A percentile compares a stretch with the other conserved stretches of the same genome.
Conservation (phyloP, 2,797 vertebrate species). For the Streptopelia turtur region DNA sequence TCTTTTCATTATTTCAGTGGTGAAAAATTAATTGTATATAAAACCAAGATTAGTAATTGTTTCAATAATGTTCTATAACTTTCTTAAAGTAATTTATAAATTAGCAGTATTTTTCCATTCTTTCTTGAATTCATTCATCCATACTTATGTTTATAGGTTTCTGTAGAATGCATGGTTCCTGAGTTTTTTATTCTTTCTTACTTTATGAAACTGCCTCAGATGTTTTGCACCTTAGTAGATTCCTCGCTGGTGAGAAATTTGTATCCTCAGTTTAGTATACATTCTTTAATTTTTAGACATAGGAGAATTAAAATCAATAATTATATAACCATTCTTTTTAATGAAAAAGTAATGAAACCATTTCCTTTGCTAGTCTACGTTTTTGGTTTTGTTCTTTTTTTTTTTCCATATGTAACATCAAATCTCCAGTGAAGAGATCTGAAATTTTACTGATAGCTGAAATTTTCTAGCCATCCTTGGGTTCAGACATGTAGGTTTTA, state of each 20-base stretch:
- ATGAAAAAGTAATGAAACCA: neutral
- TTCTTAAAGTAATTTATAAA: neutral
- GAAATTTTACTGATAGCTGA: neutral
- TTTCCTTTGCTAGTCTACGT: neutral
- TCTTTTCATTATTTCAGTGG: neutral
- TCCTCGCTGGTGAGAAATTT: neutral
- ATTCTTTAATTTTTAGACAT: neutral
- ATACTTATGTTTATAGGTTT: neutral
- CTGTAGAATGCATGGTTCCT: neutral
- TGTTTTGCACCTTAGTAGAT: neutral
- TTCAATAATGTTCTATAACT: neutral
- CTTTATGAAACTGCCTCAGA: neutral
- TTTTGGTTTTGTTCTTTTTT: neutral
- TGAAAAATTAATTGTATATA: neutral
- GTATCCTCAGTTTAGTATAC: neutral
- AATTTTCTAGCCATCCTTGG: neutral
- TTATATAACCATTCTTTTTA: neutral
- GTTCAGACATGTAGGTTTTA: neutral
- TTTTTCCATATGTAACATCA: neutral
- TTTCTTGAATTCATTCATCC: neutral
- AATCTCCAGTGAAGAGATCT: neutral
- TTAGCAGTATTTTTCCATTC: neutral
- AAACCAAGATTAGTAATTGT: neutral
- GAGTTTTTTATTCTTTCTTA: neutral
- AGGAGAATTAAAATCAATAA: neutral